Base-by-base conservation (phyloP, 2,888 invertebrate species). In the Drosophila dives region DNA sequence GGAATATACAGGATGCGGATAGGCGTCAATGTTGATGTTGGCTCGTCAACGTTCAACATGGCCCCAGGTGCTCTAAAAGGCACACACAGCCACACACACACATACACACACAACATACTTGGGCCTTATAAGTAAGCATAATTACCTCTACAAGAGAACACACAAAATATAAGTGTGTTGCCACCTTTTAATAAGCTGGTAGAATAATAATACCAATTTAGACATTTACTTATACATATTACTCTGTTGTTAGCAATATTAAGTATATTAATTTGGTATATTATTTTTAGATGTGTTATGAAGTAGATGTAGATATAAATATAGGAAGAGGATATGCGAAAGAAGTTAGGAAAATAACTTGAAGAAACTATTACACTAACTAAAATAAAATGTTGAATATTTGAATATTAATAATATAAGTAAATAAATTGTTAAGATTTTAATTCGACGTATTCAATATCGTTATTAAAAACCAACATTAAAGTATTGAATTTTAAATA, bases 11-110 rank as follows among this genome's bases (percentile, higher is more conserved):
- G 77, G 48, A 62, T 60, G 50, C 72, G 75, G 73, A 76, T 74
- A 71, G 81, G 85, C 79, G 81, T 81, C 77, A 80, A 71, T 80
- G 86, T 80, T 81, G 73, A 69, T 75, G 72, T 77, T 56, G 56
- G 66, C 75, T 73, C 74, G 60, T 77, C 85, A 81, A 74, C 78
- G 69, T 71, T 72, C 73, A 71, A 15, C 69, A 56, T 63, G 70
- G 75, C 81, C 81, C 79, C 60, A 81, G 81, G 81, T 81, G 72
- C 62, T 64, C 38, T 26, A 50, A 56, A 60, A 60, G 69, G 73
- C 73, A 49, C 15, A 26, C 4, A 5, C 45, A 69, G 49, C 56
- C 60, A 54, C 11, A 70, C 60, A 59, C 59, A 34, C 51, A 20
- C 11, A 70, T 56, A 59, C 54, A 54, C 11, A 64, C 48, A 59